These are phyloP conservation scores for Geotrypetes seraphini DNA, from an alignment of 2,797 vertebrate species.

Conservation along the genomic window DNA sequence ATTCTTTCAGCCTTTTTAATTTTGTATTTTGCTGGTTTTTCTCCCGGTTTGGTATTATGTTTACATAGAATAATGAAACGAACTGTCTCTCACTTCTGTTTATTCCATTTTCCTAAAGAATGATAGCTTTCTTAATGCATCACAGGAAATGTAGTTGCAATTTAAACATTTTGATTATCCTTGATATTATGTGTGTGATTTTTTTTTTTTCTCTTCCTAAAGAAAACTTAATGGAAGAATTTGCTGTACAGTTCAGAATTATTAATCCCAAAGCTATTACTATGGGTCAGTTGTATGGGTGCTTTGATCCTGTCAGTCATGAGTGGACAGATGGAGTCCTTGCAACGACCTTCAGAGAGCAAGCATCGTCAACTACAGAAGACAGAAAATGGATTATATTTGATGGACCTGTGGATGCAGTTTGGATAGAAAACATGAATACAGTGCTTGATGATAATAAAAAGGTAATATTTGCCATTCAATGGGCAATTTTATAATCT, in stretches of 20 bases:
- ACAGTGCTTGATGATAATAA: conserved; percentile 93
- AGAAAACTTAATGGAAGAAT: conserved; percentile 73
- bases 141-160: too few relatives aligned
- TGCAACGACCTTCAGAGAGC: conserved; percentile 73
- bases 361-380: conserved; percentile 66
- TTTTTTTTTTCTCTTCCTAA: too few relatives aligned
- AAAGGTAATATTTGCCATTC: conserved; percentile 56
- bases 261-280: conserved; percentile 92
- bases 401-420: conserved; percentile 88
- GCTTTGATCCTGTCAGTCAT: conserved; percentile 79
- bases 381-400: conserved; percentile 88
- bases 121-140: too few relatives aligned
- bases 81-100: too few relatives aligned
- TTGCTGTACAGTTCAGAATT: conserved; percentile 71
- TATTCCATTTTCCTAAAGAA: too few relatives aligned
- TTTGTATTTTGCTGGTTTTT: too few relatives aligned
- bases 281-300: conserved; percentile 87
- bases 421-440: conserved; percentile 97
- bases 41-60: too few relatives aligned
- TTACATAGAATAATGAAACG: too few relatives aligned
- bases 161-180: too few relatives aligned
- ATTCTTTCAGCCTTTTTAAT: too few relatives aligned
- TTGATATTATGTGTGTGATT: conserved; percentile 1
- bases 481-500: neutral
- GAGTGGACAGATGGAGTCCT: conserved; percentile 88